Base-by-base conservation (phyloP, 2,797 vertebrate species). In the Todus mexicanus region DNA sequence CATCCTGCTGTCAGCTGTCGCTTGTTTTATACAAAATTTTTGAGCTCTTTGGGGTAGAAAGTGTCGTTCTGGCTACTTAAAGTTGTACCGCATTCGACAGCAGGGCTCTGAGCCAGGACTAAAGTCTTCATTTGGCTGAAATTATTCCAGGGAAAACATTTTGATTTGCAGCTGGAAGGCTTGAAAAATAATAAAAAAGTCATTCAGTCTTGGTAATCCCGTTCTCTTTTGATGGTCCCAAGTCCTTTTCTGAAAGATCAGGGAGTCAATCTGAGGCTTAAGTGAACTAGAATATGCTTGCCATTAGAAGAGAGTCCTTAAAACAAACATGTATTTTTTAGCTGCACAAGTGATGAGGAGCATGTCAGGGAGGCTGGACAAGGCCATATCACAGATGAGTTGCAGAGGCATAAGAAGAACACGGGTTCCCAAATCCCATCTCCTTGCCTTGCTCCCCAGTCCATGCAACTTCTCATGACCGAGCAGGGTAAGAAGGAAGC, bases 331-430 rank as follows among this genome's bases (percentile, higher is more conserved):
- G 12, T 1, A 26, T 13, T 3, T 35, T 83, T 48, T 51, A 57
- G 50, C 1, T 1, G 20, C 4, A 0, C 13, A 75, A 70, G 33
- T 54, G 40, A 5, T 16, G 59, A 68, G 54, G 1, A 23, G 11
- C 31, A 4, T 5, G 7, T 73, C 19, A 45, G 16, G 19, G 38
- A 5, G 11, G 12, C 33, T 3, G 2, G 76, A 65, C 5, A 43
- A 61, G 35, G 27, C 22, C 3, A 0, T 45, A 29, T 7, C n/a
- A 33, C 0, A 2, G 37, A 13, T 47, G 25, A 79, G 27, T 59
- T 79, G n/a, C 15, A 84, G 60, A 73, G 54, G 45, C 4, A 1
- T 31, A 31, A 79, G 20, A 23, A 66, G 59, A 74, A 29, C 11
- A 27, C 6, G 16, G 21, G 5, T 26, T 77, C 29, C 60, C 25